Evolutionary conservation across 2,797 vertebrate genomes (phyloP), one percentile per base, ranked within the genome.

Genomic region (Borostomias antarcticus): DNA sequence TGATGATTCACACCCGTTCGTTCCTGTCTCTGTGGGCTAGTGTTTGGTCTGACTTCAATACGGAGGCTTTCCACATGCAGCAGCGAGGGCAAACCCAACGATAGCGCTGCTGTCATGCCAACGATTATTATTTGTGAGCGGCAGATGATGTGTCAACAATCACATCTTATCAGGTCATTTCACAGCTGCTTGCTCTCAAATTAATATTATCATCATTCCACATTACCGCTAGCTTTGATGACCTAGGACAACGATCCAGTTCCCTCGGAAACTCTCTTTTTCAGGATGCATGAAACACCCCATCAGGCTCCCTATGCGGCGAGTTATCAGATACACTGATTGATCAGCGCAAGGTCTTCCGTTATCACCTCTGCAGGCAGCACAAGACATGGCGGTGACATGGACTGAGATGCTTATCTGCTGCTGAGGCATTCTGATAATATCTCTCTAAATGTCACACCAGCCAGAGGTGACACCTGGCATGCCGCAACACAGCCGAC

Each of bases 121-220:
- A 82, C 74, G 81, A 85, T 86, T 84, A 82, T 80, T 86, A 80
- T 89, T 85, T 82, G 77, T 83, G 85, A 86, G 85, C 88, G 74
- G 85, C 85, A 83, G 83, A n/a, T n/a, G n/a, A 83, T 88, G 83
- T 86, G 86, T 89, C 89, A 89, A 88, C 85, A 83, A 80, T 85
- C 74, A 74, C 85, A 78, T 85, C 78, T 88, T 89, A 89, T 89
- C 86, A 78, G 80, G 77, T 77, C 83, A 87, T 90, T 90, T 89
- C 88, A 89, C 88, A 88, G 82, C 70, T 70, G 84, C 86, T 84
- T 89, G 89, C 87, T 85, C 85, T 89, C 78, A 86, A 89, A 85
- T 88, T 81, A 87, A 89, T 88, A 87, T 87, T 85, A 87, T n/a
- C n/a, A n/a, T n/a, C n/a, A n/a, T 89, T 82, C 74, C 64, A 68